Evolutionary conservation across 2,888 invertebrate species (phyloP).

Genomic region (Koerneria pararmatus): DNA sequence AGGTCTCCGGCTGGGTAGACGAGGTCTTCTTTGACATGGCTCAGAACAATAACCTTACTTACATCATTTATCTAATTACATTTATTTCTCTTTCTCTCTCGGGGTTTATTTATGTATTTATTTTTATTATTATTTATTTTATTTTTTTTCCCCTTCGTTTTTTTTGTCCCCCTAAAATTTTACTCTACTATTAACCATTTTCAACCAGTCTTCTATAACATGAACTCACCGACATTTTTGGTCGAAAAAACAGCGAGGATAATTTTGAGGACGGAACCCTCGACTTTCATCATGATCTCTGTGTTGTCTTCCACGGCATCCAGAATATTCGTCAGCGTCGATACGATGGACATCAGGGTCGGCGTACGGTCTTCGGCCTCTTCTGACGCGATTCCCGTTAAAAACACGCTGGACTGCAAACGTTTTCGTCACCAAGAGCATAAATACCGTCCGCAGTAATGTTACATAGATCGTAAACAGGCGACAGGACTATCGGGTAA

Average conservation of each 20-base stretch:
- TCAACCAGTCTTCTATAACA: not conserved
- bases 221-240: slow-evolving; percentile 26
- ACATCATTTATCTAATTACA: too few relatives aligned
- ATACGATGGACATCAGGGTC: slow-evolving; percentile 90
- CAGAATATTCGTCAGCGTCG: slow-evolving; percentile 89
- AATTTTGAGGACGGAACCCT: slow-evolving; percentile 85
- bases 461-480: too few relatives aligned
- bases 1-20: too few relatives aligned
- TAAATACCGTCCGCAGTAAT: slow-evolving; percentile 59
- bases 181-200: too few relatives aligned
- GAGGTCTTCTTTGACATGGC: too few relatives aligned
- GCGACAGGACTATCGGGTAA: too few relatives aligned
- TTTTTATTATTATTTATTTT: too few relatives aligned
- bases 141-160: too few relatives aligned
- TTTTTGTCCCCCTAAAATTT: too few relatives aligned
- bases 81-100: too few relatives aligned
- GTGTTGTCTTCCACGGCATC: slow-evolving; percentile 66
- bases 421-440: slow-evolving; percentile 69
- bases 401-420: slow-evolving; percentile 50
- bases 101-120: too few relatives aligned
- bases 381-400: slow-evolving; percentile 58
- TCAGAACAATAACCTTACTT: too few relatives aligned
- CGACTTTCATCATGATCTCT: slow-evolving; percentile 79
- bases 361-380: slow-evolving; percentile 84
- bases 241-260: slow-evolving; percentile 66